Conservation (phyloP, 2,797 vertebrate genomes). For the Tachyglossus aculeatus region DNA sequence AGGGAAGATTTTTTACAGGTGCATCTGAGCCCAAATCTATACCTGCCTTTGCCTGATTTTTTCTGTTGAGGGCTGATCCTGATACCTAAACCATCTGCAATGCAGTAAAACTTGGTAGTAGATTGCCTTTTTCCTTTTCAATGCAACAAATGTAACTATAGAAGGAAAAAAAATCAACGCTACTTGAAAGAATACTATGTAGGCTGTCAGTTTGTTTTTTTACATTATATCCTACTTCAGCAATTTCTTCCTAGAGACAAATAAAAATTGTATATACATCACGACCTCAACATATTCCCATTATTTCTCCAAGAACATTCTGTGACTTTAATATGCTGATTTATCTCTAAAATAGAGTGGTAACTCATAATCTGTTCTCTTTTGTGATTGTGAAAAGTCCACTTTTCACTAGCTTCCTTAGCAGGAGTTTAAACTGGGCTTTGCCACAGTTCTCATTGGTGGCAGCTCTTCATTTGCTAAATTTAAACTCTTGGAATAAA, state of each 20-base stretch:
- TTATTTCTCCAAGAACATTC: constrained; percentile 30
- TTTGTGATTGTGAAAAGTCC: too few species aligned
- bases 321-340: constrained; percentile 18
- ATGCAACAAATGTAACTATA: background rate
- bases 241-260: constrained; percentile 17
- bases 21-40: background rate
- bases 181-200: background rate
- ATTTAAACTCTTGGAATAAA: too few species aligned
- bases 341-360: constrained; percentile 14
- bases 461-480: too few species aligned
- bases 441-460: too few species aligned
- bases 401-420: too few species aligned
- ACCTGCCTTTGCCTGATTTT: background rate
- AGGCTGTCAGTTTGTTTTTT: background rate
- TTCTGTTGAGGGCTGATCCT: background rate
- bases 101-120: background rate
- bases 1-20: constrained; percentile 10
- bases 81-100: constrained; percentile 21
- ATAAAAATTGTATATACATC: background rate
- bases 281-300: constrained; percentile 13
- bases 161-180: background rate
- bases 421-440: too few species aligned
- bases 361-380: too few species aligned
- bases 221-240: constrained; percentile 11
- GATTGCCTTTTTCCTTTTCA: background rate